phyloP scores from a whole-genome alignment of 2,888 invertebrate species.

The Resseliella maxima region DNA sequence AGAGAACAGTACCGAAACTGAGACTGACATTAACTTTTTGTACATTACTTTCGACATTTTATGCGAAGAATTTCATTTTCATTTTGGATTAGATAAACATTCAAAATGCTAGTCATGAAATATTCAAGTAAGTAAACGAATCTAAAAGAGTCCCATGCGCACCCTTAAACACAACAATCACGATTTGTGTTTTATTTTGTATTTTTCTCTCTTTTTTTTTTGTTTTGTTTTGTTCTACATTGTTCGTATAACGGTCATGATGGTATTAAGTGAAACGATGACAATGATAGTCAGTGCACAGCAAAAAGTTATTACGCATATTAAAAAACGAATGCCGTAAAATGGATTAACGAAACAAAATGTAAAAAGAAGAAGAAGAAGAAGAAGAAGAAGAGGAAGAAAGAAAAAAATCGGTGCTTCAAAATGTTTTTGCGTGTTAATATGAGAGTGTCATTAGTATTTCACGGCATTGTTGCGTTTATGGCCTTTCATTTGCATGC shows the following conservation, averaged over 20 bases:
- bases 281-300: neutral
- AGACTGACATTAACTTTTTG: neutral
- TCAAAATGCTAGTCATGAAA: conserved; percentile 50
- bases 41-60: neutral
- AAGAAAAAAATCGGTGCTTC: neutral
- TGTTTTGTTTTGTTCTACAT: neutral
- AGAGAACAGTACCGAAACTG: neutral
- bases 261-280: neutral
- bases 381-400: neutral
- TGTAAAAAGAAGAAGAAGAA: neutral
- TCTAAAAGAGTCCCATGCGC: neutral
- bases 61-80: conserved; percentile 37
- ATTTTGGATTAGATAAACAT: conserved; percentile 43
- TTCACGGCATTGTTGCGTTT: conserved; percentile 47
- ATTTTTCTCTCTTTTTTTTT: neutral
- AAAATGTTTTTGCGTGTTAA: conserved; percentile 18
- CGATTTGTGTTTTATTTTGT: neutral
- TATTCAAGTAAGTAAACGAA: conserved; percentile 47
- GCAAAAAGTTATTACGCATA: conserved; percentile 28
- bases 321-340: conserved; percentile 19
- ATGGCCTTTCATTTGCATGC: conserved; percentile 44
- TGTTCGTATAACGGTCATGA: neutral
- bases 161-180: conserved; percentile 4
- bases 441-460: conserved; percentile 38
- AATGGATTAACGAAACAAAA: neutral